Evolutionary conservation across 2,888 invertebrate species (phyloP).

Genomic region (Eucriotettix oculatus): DNA sequence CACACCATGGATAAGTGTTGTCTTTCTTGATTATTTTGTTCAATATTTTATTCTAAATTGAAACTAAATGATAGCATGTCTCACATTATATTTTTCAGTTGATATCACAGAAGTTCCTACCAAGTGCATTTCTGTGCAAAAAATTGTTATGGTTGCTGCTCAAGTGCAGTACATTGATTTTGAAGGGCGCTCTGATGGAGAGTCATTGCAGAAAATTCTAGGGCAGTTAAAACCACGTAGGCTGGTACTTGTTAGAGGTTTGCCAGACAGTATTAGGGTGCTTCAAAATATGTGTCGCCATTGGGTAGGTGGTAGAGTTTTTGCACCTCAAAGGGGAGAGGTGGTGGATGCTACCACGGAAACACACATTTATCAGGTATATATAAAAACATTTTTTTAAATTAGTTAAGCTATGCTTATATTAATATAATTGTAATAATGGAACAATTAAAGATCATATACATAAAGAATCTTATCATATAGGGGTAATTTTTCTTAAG

Average conservation of each 20-base stretch:
- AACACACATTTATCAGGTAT: constrained; percentile 91
- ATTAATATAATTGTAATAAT: background rate
- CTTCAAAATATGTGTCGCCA: constrained; percentile 49
- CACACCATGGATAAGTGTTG: no score
- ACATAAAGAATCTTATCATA: no score
- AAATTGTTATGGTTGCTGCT: constrained; percentile 64
- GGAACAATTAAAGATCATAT: no score
- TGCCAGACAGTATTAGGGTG: constrained; percentile 46
- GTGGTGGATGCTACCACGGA: constrained; percentile 92
- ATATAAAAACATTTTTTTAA: background rate
- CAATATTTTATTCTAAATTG: no score
- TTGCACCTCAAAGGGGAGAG: constrained; percentile 68
- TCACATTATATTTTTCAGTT: background rate
- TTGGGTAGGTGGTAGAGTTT: constrained; percentile 56
- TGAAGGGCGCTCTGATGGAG: constrained; percentile 81
- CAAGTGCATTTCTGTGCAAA: constrained; percentile 63
- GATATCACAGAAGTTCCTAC: constrained; percentile 65
- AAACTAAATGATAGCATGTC: no score
- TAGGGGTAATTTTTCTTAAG: no score
- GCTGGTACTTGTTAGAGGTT: constrained; percentile 62
- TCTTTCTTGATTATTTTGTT: no score
- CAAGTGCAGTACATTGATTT: constrained; percentile 90
- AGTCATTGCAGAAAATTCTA: constrained; percentile 53
- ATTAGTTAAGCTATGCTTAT: background rate
- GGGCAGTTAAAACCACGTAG: constrained; percentile 66